A percentile compares a stretch with the other conserved stretches of the same genome.
Conservation (phyloP, 2,113 vertebrate species). For the Lophotis ruficrista region DNA sequence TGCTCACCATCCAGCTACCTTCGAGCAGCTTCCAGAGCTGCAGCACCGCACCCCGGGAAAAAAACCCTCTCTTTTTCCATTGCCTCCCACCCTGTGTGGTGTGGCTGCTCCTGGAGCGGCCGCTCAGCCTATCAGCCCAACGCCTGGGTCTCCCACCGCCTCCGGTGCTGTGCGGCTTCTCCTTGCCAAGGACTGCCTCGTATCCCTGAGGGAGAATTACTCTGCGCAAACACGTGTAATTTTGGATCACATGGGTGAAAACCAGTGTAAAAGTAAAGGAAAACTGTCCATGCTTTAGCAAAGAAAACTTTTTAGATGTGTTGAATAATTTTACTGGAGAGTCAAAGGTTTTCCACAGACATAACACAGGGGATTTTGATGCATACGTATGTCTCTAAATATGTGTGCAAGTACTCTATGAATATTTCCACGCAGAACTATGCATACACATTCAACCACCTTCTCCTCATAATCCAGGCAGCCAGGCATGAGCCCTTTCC, state of each 20-base stretch:
- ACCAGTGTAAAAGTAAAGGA: neutral
- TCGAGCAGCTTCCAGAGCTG: neutral
- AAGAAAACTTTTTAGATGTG: neutral
- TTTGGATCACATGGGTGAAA: neutral
- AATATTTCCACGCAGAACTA: neutral
- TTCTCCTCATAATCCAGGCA: neutral
- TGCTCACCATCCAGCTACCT: neutral
- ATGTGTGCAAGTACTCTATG: neutral
- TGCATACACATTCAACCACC: neutral
- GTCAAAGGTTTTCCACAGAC: neutral
- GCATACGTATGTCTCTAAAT: fast-evolving
- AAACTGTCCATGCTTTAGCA: neutral
- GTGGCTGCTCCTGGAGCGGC: neutral
- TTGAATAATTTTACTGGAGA: neutral
- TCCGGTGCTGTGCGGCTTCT: fast-evolving
- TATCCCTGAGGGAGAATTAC: neutral
- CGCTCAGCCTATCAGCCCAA: neutral
- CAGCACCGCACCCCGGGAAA: neutral
- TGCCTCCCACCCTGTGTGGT: fast-evolving
- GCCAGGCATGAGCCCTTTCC: neutral
- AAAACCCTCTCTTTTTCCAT: neutral
- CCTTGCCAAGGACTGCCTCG: neutral
- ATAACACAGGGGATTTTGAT: neutral
- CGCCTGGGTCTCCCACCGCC: fast-evolving
- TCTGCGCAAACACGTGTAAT: neutral